These are phyloP conservation scores for Macrocentrus cingulum DNA, from an alignment of 1,140 invertebrate genomes.

Conservation along the genomic window DNA sequence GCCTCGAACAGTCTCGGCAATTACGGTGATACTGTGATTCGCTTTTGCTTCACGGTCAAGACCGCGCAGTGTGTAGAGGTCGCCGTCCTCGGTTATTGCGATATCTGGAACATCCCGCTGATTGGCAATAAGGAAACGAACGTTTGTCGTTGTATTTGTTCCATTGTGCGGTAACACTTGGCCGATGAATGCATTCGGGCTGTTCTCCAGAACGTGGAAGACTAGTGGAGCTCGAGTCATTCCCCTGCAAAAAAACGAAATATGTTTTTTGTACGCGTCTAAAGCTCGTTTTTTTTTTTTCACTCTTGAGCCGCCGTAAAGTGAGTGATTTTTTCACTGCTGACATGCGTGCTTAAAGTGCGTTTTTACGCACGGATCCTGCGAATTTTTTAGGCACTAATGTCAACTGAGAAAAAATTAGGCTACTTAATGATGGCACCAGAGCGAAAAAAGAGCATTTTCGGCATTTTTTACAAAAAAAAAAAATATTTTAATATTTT, in stretches of 20 bases:
- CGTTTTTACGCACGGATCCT: no score
- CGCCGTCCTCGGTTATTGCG: constrained; percentile 75
- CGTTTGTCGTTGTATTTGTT: constrained; percentile 46
- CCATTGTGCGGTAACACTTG: constrained; percentile 68
- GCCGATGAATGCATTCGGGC: constrained; percentile 73
- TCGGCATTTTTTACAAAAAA: no score
- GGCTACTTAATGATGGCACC: no score
- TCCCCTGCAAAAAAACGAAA: no score
- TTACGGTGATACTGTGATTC: constrained; percentile 76
- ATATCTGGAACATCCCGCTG: constrained; percentile 78
- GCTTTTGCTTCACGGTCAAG: constrained; percentile 77
- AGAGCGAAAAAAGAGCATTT: no score
- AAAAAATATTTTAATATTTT: no score
- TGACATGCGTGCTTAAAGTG: no score
- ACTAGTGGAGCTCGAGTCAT: constrained; percentile 67
- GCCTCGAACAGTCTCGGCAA: constrained; percentile 72
- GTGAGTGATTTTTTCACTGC: no score
- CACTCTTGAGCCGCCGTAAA: no score
- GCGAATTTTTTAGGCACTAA: no score
- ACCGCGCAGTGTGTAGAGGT: constrained; percentile 72
- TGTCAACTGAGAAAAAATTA: no score
- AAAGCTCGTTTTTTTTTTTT: not conserved
- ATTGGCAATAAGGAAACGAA: constrained; percentile 76
- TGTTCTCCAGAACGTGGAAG: constrained; percentile 78
- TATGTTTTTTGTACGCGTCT: no score